Percentiles rank a stretch among this genome's conserved stretches.
Conservation (phyloP, 2,888 invertebrate genomes). For the Creontiades dilutus region DNA sequence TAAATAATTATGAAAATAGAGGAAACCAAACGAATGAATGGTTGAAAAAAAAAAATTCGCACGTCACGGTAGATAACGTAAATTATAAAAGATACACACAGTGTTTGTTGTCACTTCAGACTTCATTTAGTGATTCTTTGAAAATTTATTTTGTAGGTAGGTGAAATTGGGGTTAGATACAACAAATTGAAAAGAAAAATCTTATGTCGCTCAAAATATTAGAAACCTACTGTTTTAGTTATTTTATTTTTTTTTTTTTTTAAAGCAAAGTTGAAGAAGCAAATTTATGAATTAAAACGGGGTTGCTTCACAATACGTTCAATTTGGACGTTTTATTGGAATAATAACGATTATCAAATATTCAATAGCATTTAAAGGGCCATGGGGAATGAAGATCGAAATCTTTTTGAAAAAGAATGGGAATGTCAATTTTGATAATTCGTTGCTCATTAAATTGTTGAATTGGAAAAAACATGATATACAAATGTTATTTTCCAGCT, state of each 20-base stretch:
- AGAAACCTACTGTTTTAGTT: not conserved
- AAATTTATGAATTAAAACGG: slow-evolving; percentile 1
- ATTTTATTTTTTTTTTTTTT: no score
- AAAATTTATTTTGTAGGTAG: not conserved
- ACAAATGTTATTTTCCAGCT: no score
- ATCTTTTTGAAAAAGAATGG: no score
- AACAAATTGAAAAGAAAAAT: not conserved
- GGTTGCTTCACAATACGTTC: not conserved
- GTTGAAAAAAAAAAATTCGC: not conserved
- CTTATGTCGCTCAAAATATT: slow-evolving; percentile 55
- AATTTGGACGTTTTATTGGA: no score
- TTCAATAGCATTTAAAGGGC: no score
- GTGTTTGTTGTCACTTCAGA: slow-evolving; percentile 32
- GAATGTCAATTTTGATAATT: no score
- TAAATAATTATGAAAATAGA: slow-evolving; percentile 14
- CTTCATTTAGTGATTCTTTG: not conserved
- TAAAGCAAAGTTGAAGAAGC: not conserved
- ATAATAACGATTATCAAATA: no score
- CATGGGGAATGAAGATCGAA: no score
- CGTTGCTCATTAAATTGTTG: no score
- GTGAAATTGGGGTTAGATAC: not conserved
- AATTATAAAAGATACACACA: not conserved
- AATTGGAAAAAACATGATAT: no score
- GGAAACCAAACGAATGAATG: not conserved
- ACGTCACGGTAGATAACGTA: slow-evolving; percentile 1